Evolutionary conservation across 2,888 invertebrate genomes (phyloP), one percentile per base, ranked within the genome.

Genomic region (Sphecodes monilicornis): DNA sequence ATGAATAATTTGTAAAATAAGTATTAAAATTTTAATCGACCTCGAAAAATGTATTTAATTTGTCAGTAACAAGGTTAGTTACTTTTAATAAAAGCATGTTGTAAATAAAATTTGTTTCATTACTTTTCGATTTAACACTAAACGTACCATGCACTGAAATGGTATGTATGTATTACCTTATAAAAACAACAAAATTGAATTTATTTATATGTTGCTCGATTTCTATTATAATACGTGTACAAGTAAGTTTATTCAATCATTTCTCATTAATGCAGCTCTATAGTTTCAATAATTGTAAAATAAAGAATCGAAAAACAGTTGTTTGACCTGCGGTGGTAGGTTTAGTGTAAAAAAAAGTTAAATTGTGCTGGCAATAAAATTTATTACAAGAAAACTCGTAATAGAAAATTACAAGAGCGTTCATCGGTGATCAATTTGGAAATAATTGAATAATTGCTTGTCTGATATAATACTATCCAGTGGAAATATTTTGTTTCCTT

Each of bases 401-500:
- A 39, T 13, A 36, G 68, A 68, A 39, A 5, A n/a, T 39, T 68
- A 68, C 13, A n/a, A n/a, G 11, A 22, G n/a, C n/a, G 39, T 36
- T n/a, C 1, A 1, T 13, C 22, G 5, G 2, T 68, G 11, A n/a
- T 68, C 22, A 68, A 39, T 68, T 39, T 5, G n/a, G 8, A 26
- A 73, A 26, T 54, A 57, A 39, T 26, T 54, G 18, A 73, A 57
- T n/a, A 18, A 26, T 26, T 41, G 41, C 36, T 43, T 64, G 3
- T 29, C 66, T 29, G 36, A 39, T 78, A 39, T 36, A 29, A 18
- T 50, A 5, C 8, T 32, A 57, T 22, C n/a, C 46, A 57, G 8
- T 72, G 57, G 57, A 80, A 68, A 75, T 29, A 50, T 64, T 76
- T 72, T 26, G 29, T 57, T 64, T 64, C 41, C 68, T 43, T 43